Evolutionary conservation across 2,797 vertebrate genomes (phyloP).

Genomic region (Euphonia xanthogaster): DNA sequence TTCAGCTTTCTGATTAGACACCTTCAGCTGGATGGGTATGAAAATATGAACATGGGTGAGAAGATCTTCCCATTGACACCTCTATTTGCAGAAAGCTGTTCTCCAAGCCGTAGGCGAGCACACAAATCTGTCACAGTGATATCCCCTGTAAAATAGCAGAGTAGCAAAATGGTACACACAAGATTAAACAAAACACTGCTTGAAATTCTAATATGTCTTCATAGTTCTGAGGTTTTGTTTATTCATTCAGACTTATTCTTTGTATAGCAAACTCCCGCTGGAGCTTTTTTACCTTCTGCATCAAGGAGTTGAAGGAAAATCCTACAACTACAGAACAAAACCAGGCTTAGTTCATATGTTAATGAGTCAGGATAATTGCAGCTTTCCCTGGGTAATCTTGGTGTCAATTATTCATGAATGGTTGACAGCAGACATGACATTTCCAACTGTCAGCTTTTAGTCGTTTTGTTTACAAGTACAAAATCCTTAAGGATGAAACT

Average conservation of each 20-base stretch:
- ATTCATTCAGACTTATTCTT: constrained; percentile 24
- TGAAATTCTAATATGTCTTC: constrained; percentile 36
- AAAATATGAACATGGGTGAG: not conserved
- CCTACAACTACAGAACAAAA: constrained; percentile 58
- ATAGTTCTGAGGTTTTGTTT: constrained; percentile 25
- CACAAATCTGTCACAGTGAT: not conserved
- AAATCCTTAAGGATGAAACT: constrained; percentile 10
- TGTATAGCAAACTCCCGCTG: constrained; percentile 46
- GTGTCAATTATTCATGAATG: constrained; percentile 78
- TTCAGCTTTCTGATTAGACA: not conserved
- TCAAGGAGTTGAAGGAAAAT: constrained; percentile 72
- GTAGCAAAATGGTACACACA: not conserved
- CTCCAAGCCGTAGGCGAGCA: not conserved
- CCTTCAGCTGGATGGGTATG: not conserved
- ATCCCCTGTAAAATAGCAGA: not conserved
- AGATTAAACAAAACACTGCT: not conserved
- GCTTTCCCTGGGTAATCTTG: constrained; percentile 75
- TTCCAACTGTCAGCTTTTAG: constrained; percentile 74
- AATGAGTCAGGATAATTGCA: constrained; percentile 77
- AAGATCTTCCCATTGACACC: not conserved
- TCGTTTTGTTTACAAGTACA: constrained; percentile 62
- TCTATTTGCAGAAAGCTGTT: not conserved
- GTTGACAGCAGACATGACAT: constrained; percentile 71
- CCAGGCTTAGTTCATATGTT: constrained; percentile 72
- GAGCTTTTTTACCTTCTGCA: constrained; percentile 60